Evolutionary conservation across 2,888 invertebrate genomes (phyloP), one percentile per base, ranked within the genome.

Genomic region (Flexamia atlantica): DNA sequence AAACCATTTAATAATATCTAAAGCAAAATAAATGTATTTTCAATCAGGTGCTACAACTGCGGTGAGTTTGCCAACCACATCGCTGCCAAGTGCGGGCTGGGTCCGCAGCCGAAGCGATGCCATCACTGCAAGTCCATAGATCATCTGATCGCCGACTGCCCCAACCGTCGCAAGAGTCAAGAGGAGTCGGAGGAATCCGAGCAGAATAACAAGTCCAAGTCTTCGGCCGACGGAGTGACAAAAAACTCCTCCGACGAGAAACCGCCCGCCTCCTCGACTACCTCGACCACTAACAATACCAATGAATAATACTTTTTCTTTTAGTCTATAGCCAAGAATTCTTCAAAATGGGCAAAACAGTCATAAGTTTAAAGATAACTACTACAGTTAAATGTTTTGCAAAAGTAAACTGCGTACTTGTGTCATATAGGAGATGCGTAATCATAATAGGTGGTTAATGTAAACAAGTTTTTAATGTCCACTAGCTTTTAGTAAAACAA

Each of bases 1-100:
- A n/a, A n/a, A n/a, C n/a, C n/a, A n/a, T n/a, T n/a, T n/a, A n/a
- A n/a, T n/a, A n/a, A n/a, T n/a, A n/a, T n/a, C n/a, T n/a, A n/a
- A n/a, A n/a, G n/a, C n/a, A n/a, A 72, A 40, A 4, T 9, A 60
- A 14, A 25, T 60, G 28, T 60, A 28, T 20, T 85, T n/a, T 84
- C 91, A 36, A 36, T 72, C 90, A 96, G 97, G 89, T 98, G 97
- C 91, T 98, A 97, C 90, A 98, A 98, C 90, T 98, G 97, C 89
- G 97, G 97, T 4, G 96, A 97, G 90, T 97, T 97, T 89, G 96
- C 97, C 76, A 97, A 97, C 90, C 98, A 98, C 91, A 95, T 97
- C 89, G 97, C 98, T 42, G 95, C 97, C 46, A 97, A 97, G 90
- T 98, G 98, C 90, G 93, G 94, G 86, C 92, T 95, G 89, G 97